phyloP scores from a whole-genome alignment of 64 coral and sea anemone species.

The Montipora sp. region DNA sequence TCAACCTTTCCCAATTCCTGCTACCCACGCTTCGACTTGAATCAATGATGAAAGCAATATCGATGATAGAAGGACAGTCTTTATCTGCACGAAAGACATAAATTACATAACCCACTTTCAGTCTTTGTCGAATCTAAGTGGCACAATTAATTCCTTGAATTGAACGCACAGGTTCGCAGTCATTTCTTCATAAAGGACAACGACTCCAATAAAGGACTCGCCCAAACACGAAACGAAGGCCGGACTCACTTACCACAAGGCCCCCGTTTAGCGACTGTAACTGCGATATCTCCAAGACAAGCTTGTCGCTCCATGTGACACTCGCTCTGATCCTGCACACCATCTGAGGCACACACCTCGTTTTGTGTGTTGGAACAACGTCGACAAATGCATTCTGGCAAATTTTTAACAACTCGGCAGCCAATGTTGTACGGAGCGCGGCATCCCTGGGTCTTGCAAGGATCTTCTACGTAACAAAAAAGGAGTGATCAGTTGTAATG shows the following conservation, averaged over 20 bases:
- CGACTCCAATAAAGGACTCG: too few species aligned
- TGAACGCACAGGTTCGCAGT: too few species aligned
- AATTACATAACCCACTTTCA: too few species aligned
- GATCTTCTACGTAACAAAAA: constrained; percentile 39
- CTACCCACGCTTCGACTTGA: constrained; percentile 69
- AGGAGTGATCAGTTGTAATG: too few species aligned
- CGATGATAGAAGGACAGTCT: constrained; percentile 25
- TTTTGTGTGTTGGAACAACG: constrained; percentile 18
- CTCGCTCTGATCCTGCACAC: constrained; percentile 24
- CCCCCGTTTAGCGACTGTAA: constrained; percentile 21
- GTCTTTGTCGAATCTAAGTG: too few species aligned
- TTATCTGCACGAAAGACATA: background rate
- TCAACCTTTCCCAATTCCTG: constrained; percentile 60
- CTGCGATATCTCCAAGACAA: constrained; percentile 20
- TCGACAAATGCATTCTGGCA: constrained; percentile 43
- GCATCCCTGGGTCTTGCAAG: constrained; percentile 44
- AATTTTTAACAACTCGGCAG: constrained; percentile 46
- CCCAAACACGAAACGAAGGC: too few species aligned
- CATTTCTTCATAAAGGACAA: too few species aligned
- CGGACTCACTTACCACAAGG: constrained; percentile 46
- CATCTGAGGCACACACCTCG: constrained; percentile 60
- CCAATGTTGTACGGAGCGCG: constrained; percentile 52
- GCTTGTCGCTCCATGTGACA: constrained; percentile 57
- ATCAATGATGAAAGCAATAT: constrained; percentile 69
- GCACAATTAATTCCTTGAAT: too few species aligned